Conservation (phyloP, 2,888 invertebrate genomes). For the Acleris holmiana region DNA sequence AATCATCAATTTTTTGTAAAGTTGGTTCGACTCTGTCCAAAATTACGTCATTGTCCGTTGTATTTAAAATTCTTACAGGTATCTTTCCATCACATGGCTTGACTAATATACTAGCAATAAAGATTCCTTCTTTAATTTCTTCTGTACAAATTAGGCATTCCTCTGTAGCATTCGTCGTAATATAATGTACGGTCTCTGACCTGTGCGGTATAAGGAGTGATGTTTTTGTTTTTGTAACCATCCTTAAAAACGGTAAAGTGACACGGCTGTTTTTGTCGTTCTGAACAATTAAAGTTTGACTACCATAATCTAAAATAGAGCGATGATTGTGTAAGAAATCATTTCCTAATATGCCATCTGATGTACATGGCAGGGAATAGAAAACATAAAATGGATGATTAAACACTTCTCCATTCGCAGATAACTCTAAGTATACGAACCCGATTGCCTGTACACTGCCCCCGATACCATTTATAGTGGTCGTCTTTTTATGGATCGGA, state of each 20-base stretch:
- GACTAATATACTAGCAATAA: constrained; percentile 24
- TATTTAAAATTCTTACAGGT: too few relatives aligned
- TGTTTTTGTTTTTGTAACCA: neutral
- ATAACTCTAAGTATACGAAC: constrained; percentile 30
- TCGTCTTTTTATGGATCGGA: constrained; percentile 37
- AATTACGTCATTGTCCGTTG: constrained; percentile 42
- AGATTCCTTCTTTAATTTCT: constrained; percentile 20
- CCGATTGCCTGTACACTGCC: constrained; percentile 31
- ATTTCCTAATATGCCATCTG: too few relatives aligned
- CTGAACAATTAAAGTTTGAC: too few relatives aligned
- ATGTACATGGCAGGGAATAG: too few relatives aligned
- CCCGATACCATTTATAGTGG: constrained; percentile 35
- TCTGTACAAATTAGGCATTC: constrained; percentile 29
- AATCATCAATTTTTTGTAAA: too few relatives aligned
- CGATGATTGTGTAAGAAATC: too few relatives aligned
- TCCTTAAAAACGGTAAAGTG: too few relatives aligned
- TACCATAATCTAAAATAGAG: too few relatives aligned
- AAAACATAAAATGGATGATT: too few relatives aligned
- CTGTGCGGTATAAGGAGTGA: neutral
- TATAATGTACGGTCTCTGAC: constrained; percentile 28
- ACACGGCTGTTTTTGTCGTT: too few relatives aligned
- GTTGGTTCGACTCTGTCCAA: constrained; percentile 43
- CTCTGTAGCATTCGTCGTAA: constrained; percentile 10
- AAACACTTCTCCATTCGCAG: too few relatives aligned
- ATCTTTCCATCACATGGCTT: constrained; percentile 25